Evolutionary conservation across 2,113 vertebrate species (phyloP).

Genomic region (Malurus cyaneus): DNA sequence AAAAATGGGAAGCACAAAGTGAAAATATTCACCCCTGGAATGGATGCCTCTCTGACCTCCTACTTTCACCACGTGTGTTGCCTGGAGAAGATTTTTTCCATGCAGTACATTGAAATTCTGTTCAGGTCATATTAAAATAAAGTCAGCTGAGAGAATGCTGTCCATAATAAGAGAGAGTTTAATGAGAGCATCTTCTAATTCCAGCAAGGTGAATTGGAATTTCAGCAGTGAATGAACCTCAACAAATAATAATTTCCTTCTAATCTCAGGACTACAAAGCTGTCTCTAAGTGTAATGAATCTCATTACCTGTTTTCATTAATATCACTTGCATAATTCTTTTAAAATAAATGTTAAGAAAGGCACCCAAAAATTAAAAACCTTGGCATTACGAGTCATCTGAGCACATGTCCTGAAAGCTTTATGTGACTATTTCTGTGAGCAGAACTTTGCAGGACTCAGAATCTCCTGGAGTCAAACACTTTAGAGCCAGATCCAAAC

Average conservation of each 20-base stretch:
- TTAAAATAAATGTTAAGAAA: background rate
- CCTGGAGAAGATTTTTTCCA: background rate
- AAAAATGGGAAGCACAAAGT: background rate
- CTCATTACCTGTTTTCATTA: slow-evolving; percentile 21
- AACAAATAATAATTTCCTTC: background rate
- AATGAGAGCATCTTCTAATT: background rate
- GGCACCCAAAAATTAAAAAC: background rate
- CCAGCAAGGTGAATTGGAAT: slow-evolving; percentile 14
- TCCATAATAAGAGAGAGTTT: background rate
- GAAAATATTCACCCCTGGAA: background rate
- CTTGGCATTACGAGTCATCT: background rate
- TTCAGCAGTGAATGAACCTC: slow-evolving; percentile 13
- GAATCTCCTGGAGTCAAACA: background rate
- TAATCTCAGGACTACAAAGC: background rate
- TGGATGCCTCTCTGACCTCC: rapidly evolving
- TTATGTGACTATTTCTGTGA: rapidly evolving
- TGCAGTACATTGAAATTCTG: background rate
- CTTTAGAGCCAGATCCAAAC: background rate
- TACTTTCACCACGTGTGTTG: background rate
- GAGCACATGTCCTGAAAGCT: background rate
- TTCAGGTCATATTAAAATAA: background rate
- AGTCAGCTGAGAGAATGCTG: background rate
- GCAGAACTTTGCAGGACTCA: background rate
- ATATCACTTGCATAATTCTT: background rate
- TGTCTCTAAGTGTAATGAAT: background rate